These are phyloP conservation scores for Anolis sagrei DNA, from an alignment of 2,113 vertebrate genomes.

Conservation along the genomic window DNA sequence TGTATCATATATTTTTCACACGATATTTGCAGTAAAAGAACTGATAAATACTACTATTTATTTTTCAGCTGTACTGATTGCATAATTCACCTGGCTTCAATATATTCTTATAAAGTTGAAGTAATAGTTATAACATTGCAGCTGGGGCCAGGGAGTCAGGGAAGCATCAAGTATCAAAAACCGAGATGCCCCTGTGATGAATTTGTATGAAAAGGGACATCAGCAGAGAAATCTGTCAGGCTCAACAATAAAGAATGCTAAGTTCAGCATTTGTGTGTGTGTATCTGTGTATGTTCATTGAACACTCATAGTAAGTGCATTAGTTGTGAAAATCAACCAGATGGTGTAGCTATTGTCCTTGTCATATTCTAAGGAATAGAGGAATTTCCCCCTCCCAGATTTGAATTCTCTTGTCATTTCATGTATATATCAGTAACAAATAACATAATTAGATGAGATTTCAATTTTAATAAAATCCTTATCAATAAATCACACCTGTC, in stretches of 20 bases:
- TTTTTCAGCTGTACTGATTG: conserved; percentile 12
- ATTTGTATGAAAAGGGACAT: background rate
- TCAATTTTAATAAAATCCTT: background rate
- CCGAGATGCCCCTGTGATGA: background rate
- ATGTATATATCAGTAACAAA: background rate
- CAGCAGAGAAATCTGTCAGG: background rate
- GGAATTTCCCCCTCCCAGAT: background rate
- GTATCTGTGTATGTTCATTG: background rate
- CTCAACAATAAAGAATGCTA: background rate
- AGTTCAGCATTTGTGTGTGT: background rate
- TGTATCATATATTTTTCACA: background rate
- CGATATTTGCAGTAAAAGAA: background rate
- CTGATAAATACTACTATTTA: background rate
- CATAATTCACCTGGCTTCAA: background rate
- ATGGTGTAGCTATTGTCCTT: background rate
- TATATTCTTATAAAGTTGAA: conserved; percentile 13
- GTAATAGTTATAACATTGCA: background rate
- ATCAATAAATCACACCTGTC: background rate
- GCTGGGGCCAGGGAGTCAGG: background rate
- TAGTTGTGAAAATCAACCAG: conserved; percentile 27
- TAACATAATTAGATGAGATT: background rate
- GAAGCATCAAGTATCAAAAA: background rate
- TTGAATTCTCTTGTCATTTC: conserved; percentile 9
- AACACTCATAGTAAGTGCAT: background rate
- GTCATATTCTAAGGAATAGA: background rate